Conservation (phyloP, 2,113 vertebrate genomes). For the Anhinga anhinga region DNA sequence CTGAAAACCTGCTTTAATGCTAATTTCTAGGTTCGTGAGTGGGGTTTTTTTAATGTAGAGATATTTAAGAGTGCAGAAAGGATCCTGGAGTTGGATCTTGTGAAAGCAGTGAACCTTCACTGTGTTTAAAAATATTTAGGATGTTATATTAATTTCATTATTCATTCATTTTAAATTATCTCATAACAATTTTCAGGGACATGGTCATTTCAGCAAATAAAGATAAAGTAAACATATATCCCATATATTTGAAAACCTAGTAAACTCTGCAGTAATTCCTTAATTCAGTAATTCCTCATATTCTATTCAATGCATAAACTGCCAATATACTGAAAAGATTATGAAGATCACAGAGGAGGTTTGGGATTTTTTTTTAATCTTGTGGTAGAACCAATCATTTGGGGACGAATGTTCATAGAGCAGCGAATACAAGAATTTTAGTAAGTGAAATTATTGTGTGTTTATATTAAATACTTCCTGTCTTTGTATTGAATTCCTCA, state of each 20-base stretch:
- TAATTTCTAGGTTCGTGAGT: neutral
- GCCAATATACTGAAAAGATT: slow-evolving; percentile 70
- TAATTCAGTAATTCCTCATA: slow-evolving; percentile 74
- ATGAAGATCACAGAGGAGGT: slow-evolving; percentile 52
- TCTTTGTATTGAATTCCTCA: neutral
- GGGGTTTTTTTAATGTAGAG: neutral
- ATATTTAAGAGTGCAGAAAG: neutral
- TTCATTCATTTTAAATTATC: slow-evolving; percentile 71
- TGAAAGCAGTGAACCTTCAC: neutral
- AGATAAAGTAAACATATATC: slow-evolving; percentile 62
- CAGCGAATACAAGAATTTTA: neutral
- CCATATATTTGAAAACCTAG: slow-evolving; percentile 40
- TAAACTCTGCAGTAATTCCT: slow-evolving; percentile 68
- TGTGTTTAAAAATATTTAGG: slow-evolving; percentile 40
- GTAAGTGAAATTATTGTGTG: neutral
- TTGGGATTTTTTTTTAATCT: neutral
- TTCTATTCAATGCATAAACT: slow-evolving; percentile 73
- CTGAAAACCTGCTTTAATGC: neutral
- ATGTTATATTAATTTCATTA: slow-evolving; percentile 41
- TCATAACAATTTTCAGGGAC: slow-evolving; percentile 65
- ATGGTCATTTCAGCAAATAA: slow-evolving; percentile 72
- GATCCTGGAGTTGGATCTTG: neutral
- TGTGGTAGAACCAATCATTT: slow-evolving; percentile 33
- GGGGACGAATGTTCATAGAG: slow-evolving; percentile 30
- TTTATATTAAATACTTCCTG: neutral